These are phyloP conservation scores for Atrichornis clamosus DNA, from an alignment of 2,113 vertebrate genomes.

Conservation along the genomic window DNA sequence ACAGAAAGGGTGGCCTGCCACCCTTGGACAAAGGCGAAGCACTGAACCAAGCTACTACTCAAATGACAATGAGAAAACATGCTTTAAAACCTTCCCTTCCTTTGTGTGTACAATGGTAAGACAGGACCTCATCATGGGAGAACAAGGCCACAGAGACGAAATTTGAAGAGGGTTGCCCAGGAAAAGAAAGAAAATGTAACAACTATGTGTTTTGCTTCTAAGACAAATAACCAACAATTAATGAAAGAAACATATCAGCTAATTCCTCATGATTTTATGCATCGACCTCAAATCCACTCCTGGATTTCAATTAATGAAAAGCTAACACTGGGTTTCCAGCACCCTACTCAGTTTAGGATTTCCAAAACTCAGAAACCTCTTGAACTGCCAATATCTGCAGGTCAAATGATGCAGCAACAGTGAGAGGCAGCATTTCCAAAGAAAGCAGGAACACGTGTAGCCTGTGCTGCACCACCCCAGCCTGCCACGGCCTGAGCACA, in stretches of 20 bases:
- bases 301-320: neutral
- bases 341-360: neutral
- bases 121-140: neutral
- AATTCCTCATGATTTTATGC: neutral
- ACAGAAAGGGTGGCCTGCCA: neutral
- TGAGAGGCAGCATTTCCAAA: fast-evolving
- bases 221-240: neutral
- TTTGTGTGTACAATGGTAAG: neutral
- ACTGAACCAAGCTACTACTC: neutral
- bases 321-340: neutral
- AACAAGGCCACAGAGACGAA: neutral
- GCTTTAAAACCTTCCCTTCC: neutral
- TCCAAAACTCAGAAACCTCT: neutral
- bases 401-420: neutral
- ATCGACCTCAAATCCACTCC: neutral
- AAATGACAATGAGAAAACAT: neutral
- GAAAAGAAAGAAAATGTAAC: neutral
- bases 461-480: neutral
- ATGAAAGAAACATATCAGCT: neutral
- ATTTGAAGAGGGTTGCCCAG: neutral
- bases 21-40: neutral
- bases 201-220: neutral
- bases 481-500: neutral
- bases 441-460: neutral
- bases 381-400: neutral